Evolutionary conservation across 2,797 vertebrate genomes (phyloP).

Genomic region (Chaenodraco wilsoni): DNA sequence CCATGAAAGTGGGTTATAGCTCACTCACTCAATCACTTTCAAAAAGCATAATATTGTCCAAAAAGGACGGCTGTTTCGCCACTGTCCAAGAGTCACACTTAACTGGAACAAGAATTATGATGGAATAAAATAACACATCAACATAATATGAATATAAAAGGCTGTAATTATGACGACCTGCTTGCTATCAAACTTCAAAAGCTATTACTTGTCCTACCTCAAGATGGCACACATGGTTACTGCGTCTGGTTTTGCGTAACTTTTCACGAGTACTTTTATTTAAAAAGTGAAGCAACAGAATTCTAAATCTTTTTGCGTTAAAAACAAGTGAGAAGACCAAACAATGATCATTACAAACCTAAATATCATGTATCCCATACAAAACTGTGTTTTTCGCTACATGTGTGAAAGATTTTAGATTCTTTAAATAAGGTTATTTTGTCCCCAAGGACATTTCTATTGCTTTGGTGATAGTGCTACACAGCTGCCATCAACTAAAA

Average conservation of each 20-base stretch:
- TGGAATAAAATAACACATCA: no score
- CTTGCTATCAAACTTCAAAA: neutral
- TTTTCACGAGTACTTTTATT: neutral
- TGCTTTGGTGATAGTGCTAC: no score
- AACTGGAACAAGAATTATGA: neutral
- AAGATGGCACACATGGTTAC: neutral
- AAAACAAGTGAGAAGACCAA: neutral
- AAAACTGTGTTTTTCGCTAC: conserved; percentile 3
- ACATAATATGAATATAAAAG: neutral
- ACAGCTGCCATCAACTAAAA: no score
- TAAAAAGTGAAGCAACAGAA: neutral
- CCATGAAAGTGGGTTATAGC: neutral
- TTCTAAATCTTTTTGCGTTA: neutral
- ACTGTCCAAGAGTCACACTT: neutral
- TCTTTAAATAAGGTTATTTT: neutral
- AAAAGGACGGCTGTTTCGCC: neutral
- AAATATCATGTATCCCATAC: neutral
- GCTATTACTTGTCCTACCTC: neutral
- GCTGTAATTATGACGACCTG: neutral
- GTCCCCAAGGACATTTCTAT: no score
- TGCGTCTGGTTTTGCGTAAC: neutral
- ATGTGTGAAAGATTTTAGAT: neutral
- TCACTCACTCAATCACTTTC: neutral
- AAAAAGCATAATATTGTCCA: neutral
- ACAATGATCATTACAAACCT: neutral